phyloP scores from a whole-genome alignment of 2,888 invertebrate species.

The Agonopterix heracliana region DNA sequence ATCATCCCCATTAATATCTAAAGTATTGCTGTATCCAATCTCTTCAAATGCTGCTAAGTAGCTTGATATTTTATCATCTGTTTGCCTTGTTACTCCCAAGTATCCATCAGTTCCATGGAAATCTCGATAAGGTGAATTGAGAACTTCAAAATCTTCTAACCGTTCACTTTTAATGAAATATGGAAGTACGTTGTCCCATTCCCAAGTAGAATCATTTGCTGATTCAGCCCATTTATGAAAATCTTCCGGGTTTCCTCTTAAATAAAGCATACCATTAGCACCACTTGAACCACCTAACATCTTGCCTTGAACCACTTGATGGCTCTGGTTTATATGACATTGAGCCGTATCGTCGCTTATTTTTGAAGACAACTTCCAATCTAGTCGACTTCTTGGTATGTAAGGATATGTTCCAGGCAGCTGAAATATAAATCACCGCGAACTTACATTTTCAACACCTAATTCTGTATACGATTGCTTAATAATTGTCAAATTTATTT shows the following conservation, averaged over 20 bases:
- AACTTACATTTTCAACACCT: too few species aligned
- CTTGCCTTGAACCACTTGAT: constrained; percentile 60
- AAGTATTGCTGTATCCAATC: constrained; percentile 30
- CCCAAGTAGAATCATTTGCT: constrained; percentile 72
- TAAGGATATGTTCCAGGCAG: too few species aligned
- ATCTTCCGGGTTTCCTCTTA: constrained; percentile 77
- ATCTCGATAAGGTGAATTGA: constrained; percentile 38
- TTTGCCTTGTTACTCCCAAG: constrained; percentile 32
- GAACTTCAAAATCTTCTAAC: constrained; percentile 18
- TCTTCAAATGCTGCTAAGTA: constrained; percentile 34
- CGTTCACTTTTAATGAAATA: constrained; percentile 45
- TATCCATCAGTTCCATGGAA: constrained; percentile 33
- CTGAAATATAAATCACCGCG: too few species aligned
- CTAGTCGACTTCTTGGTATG: too few species aligned
- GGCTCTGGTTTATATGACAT: too few species aligned
- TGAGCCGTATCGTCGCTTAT: too few species aligned
- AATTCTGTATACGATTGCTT: too few species aligned
- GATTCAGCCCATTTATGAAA: constrained; percentile 76
- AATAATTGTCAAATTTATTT: too few species aligned
- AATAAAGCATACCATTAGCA: constrained; percentile 78
- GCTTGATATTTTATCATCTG: constrained; percentile 50
- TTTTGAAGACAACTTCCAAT: too few species aligned
- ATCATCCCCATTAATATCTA: constrained; percentile 33
- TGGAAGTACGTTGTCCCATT: constrained; percentile 32
- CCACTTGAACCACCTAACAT: constrained; percentile 77